A percentile compares a stretch with the other conserved stretches of the same genome.
These are phyloP conservation scores for Engystomops pustulosus DNA, from an alignment of 2,113 vertebrate species.

Conservation along the genomic window DNA sequence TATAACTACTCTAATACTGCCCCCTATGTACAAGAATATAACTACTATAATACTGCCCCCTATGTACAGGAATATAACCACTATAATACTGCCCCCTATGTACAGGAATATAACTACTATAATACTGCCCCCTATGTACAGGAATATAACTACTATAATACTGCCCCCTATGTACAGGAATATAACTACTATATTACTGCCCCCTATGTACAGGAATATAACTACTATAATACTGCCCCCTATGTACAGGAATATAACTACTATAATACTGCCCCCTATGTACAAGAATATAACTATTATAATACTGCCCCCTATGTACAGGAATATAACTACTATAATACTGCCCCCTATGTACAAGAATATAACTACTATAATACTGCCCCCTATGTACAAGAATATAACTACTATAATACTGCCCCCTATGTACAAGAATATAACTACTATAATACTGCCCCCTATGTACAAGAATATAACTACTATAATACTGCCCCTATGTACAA, in stretches of 20 bases:
- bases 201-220: not conserved
- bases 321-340: no score
- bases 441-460: conserved; percentile 1
- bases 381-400: conserved; percentile 10
- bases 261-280: conserved; percentile 6
- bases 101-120: conserved; percentile 12
- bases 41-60: conserved; percentile 7
- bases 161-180: not conserved
- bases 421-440: conserved; percentile 2
- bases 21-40: not conserved
- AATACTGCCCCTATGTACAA: conserved; percentile 8
- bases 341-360: no score
- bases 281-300: not conserved
- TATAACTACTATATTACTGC: conserved; percentile 9
- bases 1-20: not conserved
- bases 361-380: conserved; percentile 3
- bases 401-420: conserved; percentile 13
- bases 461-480: conserved; percentile 10
- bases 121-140: not conserved
- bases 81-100: conserved; percentile 6
- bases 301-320: no score
- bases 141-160: not conserved
- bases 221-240: not conserved
- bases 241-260: conserved; percentile 12
- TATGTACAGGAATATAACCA: not conserved